Evolutionary conservation across 2,888 invertebrate species (phyloP), one percentile per base, ranked within the genome.

Genomic region (Tanytarsus gracilentus): DNA sequence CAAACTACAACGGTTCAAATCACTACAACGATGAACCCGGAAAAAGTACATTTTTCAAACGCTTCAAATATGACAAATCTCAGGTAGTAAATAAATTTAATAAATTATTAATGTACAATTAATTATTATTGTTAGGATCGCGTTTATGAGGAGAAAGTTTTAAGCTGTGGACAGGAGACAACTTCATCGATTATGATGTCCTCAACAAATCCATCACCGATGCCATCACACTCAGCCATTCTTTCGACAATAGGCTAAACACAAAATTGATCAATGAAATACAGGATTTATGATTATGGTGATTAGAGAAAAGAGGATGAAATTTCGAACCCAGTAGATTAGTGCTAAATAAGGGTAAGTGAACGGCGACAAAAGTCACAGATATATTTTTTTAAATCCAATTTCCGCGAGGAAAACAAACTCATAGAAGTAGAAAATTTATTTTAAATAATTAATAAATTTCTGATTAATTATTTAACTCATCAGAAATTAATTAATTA

Each of bases 21-120:
- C 9, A 73, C 76, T 11, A 71, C 70, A 44, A 71, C 71, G 1
- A 69, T 71, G 68, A 72, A 72, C 62, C 71, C 71, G 63, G 82
- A 79, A 66, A 79, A 79, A 7, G 55, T 26, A 82, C 80, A 66
- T 78, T 83, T 61, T 84, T 84, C 83, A 82, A 81, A 66, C 81
- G 87, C 67, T 80, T 89, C 65, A 88, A 88, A 73, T 88, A 87
- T 68, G 88, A 90, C 67, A 85, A 82, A 50, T 55, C 61, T 61
- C 58, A 63, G 49, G 62, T 63, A 49, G 61, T 44, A 30, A 30
- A 33, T 25, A 16, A 14, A 23, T 51, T 29, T 27, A 11, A 16
- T 27, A 40, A 51, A 23, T 26, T 16, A 27, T 33, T 62, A 18
- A 14, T 14, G n/a, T n/a, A n/a, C n/a, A n/a, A n/a, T 33, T 50